Percentiles rank a stretch among this genome's conserved stretches.
Evolutionary conservation across 2,113 vertebrate genomes (phyloP).

Genomic region (Dolichallabes microphthalmus): DNA sequence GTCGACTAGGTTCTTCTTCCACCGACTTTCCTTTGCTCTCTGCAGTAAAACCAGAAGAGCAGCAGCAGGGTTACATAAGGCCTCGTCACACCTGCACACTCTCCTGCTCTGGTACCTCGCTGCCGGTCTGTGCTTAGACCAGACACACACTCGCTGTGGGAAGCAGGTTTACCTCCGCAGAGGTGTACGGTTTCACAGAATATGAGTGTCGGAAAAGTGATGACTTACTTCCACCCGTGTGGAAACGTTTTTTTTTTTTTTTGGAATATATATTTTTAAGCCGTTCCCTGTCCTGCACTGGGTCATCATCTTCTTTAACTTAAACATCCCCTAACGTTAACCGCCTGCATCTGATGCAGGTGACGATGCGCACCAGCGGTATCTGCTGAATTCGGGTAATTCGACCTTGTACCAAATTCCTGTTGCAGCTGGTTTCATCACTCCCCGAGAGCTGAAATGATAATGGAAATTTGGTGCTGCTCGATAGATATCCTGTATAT

Average conservation of each 20-base stretch:
- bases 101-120: background rate
- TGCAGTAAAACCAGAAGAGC: background rate
- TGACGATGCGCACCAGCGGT: background rate
- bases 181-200: slow-evolving; percentile 17
- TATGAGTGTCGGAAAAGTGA: background rate
- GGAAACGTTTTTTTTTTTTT: too few species aligned
- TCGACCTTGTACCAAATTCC: slow-evolving; percentile 13
- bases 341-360: background rate
- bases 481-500: background rate
- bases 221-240: slow-evolving; percentile 29
- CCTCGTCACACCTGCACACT: slow-evolving; percentile 14
- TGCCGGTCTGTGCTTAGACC: background rate
- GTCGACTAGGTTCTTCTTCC: background rate
- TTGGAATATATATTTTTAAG: too few species aligned
- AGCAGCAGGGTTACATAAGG: slow-evolving; percentile 10
- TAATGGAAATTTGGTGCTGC: slow-evolving; percentile 24
- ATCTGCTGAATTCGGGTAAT: slow-evolving; percentile 3
- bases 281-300: background rate
- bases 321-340: background rate
- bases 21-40: slow-evolving; percentile 1
- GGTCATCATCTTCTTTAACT: background rate
- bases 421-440: slow-evolving; percentile 26
- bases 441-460: slow-evolving; percentile 60
- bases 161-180: slow-evolving; percentile 25
- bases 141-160: slow-evolving; percentile 8